Evolutionary conservation across 1,140 invertebrate genomes (phyloP).

Genomic region (Meloidogyne exigua): DNA sequence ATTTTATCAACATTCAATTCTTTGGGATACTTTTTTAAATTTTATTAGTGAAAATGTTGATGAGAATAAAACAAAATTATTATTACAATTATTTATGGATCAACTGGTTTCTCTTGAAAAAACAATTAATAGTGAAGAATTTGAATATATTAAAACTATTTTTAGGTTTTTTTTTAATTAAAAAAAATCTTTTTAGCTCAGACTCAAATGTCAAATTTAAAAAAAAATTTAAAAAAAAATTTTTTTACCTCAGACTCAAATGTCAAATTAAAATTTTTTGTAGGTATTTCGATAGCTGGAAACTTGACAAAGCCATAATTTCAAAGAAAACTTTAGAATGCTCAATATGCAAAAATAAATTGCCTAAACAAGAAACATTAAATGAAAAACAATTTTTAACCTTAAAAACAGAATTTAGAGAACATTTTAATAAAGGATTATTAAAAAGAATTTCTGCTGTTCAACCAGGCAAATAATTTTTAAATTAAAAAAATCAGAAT

Average conservation of each 20-base stretch:
- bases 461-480: not conserved
- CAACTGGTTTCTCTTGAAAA: constrained; percentile 9
- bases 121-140: constrained; percentile 6
- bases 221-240: not conserved
- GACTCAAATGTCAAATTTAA: not conserved
- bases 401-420: not conserved
- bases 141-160: not conserved
- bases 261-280: too few relatives aligned
- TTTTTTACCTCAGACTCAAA: not conserved
- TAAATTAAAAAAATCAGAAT: not conserved
- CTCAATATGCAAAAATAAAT: constrained; percentile 1
- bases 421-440: not conserved
- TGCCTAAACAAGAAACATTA: not conserved
- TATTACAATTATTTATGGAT: constrained; percentile 18
- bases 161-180: not conserved
- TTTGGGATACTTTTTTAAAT: constrained; percentile 17
- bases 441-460: not conserved
- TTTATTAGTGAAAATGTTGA: not conserved
- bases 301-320: not conserved
- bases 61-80: not conserved
- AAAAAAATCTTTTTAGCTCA: not conserved
- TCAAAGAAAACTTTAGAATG: not conserved
- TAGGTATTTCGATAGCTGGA: not conserved
- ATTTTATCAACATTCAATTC: constrained; percentile 2
- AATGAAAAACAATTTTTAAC: not conserved